phyloP scores from a whole-genome alignment of 2,888 invertebrate genomes.

The Drosophila ezoana region DNA sequence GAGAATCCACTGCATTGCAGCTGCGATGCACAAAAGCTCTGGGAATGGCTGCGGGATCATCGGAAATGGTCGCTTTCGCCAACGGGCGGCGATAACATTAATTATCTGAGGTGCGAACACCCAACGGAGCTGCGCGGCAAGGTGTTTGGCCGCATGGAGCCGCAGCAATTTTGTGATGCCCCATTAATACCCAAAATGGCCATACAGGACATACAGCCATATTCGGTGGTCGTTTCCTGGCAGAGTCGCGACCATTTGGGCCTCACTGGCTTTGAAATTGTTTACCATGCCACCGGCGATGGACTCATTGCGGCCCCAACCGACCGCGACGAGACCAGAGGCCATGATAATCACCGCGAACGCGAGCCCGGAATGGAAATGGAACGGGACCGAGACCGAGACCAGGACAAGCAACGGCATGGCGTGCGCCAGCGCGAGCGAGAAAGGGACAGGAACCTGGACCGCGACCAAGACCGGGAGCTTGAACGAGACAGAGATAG shows the following conservation, averaged over 20 bases:
- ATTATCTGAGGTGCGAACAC: slow-evolving; percentile 91
- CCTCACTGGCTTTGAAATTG: slow-evolving; percentile 93
- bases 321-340: slow-evolving; percentile 38
- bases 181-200: slow-evolving; percentile 93
- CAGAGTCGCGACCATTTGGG: slow-evolving; percentile 94
- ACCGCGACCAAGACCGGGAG: slow-evolving; percentile 12
- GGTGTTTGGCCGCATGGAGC: slow-evolving; percentile 90
- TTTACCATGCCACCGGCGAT: slow-evolving; percentile 91
- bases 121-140: slow-evolving; percentile 92
- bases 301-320: slow-evolving; percentile 60
- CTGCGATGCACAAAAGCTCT: slow-evolving; percentile 95
- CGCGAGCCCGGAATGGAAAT: slow-evolving; percentile 5
- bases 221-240: slow-evolving; percentile 95
- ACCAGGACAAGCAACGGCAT: not conserved
- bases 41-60: slow-evolving; percentile 96
- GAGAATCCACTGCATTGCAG: slow-evolving; percentile 96
- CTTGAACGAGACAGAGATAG: slow-evolving; percentile 19
- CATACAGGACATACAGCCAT: slow-evolving; percentile 94
- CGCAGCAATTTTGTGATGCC: slow-evolving; percentile 93
- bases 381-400: slow-evolving; percentile 22
- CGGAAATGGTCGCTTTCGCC: slow-evolving; percentile 87
- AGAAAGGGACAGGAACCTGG: slow-evolving; percentile 21
- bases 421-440: slow-evolving; percentile 17
- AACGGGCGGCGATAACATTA: slow-evolving; percentile 79
- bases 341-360: slow-evolving; percentile 32